phyloP scores from a whole-genome alignment of 1,140 invertebrate genomes.

The Coelopa frigida region DNA sequence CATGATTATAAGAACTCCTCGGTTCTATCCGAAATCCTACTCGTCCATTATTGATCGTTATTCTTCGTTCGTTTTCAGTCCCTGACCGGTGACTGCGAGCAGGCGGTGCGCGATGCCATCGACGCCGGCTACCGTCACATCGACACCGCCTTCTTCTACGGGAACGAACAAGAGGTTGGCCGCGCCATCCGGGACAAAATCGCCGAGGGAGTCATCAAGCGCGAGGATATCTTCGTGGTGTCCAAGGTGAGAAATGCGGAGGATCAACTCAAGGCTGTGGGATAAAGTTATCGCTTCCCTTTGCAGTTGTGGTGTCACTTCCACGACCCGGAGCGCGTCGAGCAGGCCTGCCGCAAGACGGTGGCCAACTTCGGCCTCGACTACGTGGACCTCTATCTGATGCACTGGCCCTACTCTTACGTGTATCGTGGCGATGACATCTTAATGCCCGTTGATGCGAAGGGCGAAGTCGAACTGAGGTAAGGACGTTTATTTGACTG shows the following conservation, averaged over 20 bases:
- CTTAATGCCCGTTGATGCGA: slow-evolving; percentile 48
- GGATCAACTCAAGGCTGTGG: not conserved
- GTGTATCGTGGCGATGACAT: slow-evolving; percentile 41
- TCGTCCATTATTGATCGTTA: not conserved
- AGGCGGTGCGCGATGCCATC: slow-evolving; percentile 70
- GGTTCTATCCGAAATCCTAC: no score
- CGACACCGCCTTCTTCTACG: slow-evolving; percentile 79
- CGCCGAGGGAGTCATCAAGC: slow-evolving; percentile 60
- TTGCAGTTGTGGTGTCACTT: slow-evolving; percentile 63
- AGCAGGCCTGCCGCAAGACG: slow-evolving; percentile 54
- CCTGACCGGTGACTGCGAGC: slow-evolving; percentile 42
- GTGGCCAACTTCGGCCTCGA: slow-evolving; percentile 58
- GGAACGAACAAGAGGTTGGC: slow-evolving; percentile 79
- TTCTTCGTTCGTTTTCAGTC: slow-evolving; percentile 1
- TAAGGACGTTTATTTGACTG: slow-evolving; percentile 19
- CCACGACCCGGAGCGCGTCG: slow-evolving; percentile 56
- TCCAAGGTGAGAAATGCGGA: slow-evolving; percentile 56
- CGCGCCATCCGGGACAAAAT: slow-evolving; percentile 67
- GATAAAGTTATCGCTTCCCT: slow-evolving; percentile 36
- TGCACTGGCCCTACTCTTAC: slow-evolving; percentile 80
- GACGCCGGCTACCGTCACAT: slow-evolving; percentile 81
- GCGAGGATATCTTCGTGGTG: slow-evolving; percentile 81
- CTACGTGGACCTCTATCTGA: slow-evolving; percentile 78
- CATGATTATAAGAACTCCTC: no score
- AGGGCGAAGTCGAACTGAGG: slow-evolving; percentile 50